Evolutionary conservation across 1,140 invertebrate genomes (phyloP), one percentile per base, ranked within the genome.

Genomic region (Aphis gossypii): DNA sequence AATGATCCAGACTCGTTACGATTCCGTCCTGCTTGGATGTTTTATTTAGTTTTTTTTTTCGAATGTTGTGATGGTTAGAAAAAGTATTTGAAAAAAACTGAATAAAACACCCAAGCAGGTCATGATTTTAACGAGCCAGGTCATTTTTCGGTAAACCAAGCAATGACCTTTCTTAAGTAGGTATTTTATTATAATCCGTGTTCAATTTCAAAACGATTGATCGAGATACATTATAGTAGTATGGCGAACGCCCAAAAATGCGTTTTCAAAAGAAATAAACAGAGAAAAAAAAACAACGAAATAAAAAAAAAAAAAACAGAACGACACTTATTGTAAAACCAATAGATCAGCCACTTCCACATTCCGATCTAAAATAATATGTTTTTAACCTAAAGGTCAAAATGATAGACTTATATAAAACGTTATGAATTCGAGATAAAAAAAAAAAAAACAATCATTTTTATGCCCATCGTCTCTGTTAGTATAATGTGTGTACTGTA

Each of bases 91-190:
- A 76, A n/a, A 76, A 76, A 76, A 76, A 68, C 60, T 6, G 0
- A 76, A 76, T 76, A n/a, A 18, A 76, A n/a, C 60, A 68, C 30
- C 4, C 25, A 25, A 76, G n/a, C n/a, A 35, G 60, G 60, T 76
- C n/a, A 18, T 14, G 60, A 76, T 76, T 76, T 76, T 76, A 60
- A 76, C 60, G 30, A n/a, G 60, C 60, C 4, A 0, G 30, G n/a
- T 35, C 60, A 76, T 76, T 76, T 76, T 76, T 5, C 4, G 60
- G n/a, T 76, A 76, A 68, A 76, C 30, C 60, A n/a, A 76, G 30
- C 60, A 76, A n/a, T 76, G 60, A 76, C 30, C n/a, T n/a, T 76
- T 76, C 60, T 76, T 76, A 76, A 76, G 60, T 76, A 76, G 60
- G 30, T 76, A 76, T 76, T 35, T 76, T 76, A 76, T 76, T 76